Evolutionary conservation across 1,140 invertebrate species (phyloP), one percentile per base, ranked within the genome.

Genomic region (Euura saliciscinereae): DNA sequence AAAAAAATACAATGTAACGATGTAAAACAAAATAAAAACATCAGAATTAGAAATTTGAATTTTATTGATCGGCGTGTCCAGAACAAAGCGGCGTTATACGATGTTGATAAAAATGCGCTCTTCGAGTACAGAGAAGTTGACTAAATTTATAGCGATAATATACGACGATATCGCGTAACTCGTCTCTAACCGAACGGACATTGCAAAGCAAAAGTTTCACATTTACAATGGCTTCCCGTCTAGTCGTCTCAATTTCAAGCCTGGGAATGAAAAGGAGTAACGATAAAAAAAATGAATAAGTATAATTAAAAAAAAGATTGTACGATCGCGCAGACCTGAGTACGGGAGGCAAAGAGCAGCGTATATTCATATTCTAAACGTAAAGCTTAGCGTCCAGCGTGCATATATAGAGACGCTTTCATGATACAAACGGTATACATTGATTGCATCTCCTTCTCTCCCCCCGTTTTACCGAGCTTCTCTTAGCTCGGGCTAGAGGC

Each of bases 361-460:
- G 28, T 28, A 28, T 11, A 59, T 59, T 59, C 51, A 59, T 59
- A 59, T 59, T 59, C 51, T 11, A n/a, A 59, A 59, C 2, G 51
- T 59, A 59, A 28, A 28, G 28, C 28, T 59, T 5, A 59, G 51
- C 51, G 51, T 59, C 3, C 51, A 59, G 51, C 51, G 10, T 59
- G 51, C 51, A 59, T 59, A 59, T 59, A 59, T 6, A 59, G 51
- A 59, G 51, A 59, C 51, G 51, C 51, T 8, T 59, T 59, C 13
- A 59, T 59, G 51, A 59, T 59, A 59, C 51, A n/a, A 59, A 59
- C 51, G 51, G 51, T 59, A 59, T 6, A 59, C 51, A 59, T 59
- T 59, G 51, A 59, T 59, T 59, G 51, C 51, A 59, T 59, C 51
- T 59, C 3, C 8, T 59, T 59, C 51, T n/a, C 51, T n/a, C 51